Percentiles rank a stretch among this genome's conserved stretches.
Conservation (phyloP, 1,140 invertebrate species). For the Drosophila repletoides region DNA sequence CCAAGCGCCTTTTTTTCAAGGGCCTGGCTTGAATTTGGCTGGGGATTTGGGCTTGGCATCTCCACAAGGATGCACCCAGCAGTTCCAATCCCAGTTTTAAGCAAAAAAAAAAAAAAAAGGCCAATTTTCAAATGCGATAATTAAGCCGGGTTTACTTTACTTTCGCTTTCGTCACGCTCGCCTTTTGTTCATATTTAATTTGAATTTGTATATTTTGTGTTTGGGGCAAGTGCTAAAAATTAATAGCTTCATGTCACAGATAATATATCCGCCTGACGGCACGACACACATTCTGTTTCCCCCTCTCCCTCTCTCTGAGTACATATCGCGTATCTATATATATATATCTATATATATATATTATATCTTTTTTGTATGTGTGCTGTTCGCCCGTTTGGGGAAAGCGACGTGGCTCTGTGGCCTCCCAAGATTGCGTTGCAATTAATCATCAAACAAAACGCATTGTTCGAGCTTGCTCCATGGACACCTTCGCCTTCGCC, state of each 20-base stretch:
- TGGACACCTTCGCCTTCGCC: slow-evolving; percentile 14
- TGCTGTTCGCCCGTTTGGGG: slow-evolving; percentile 52
- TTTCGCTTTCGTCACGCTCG: slow-evolving; percentile 59
- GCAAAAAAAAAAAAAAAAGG: too few relatives aligned
- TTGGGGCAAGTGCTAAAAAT: slow-evolving; percentile 63
- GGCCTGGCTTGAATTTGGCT: slow-evolving; percentile 25
- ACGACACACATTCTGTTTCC: slow-evolving; percentile 56
- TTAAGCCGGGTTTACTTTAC: slow-evolving; percentile 35
- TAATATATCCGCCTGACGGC: slow-evolving; percentile 53
- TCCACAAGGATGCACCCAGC: slow-evolving; percentile 18
- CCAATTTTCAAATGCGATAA: neutral
- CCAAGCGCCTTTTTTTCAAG: slow-evolving; percentile 30
- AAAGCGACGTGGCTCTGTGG: slow-evolving; percentile 66
- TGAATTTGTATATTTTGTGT: slow-evolving; percentile 45
- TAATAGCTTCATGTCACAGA: slow-evolving; percentile 71
- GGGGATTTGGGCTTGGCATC: neutral
- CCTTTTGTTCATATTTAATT: slow-evolving; percentile 30
- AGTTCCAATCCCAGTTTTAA: neutral
- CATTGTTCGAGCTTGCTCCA: slow-evolving; percentile 55
- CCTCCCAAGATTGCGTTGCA: slow-evolving; percentile 75
- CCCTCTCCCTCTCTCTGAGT: neutral
- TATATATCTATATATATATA: neutral
- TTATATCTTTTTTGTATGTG: neutral
- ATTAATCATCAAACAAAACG: slow-evolving; percentile 78
- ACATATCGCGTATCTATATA: neutral